Conservation (phyloP, 2,888 invertebrate species). For the Cosmia pyralina region DNA sequence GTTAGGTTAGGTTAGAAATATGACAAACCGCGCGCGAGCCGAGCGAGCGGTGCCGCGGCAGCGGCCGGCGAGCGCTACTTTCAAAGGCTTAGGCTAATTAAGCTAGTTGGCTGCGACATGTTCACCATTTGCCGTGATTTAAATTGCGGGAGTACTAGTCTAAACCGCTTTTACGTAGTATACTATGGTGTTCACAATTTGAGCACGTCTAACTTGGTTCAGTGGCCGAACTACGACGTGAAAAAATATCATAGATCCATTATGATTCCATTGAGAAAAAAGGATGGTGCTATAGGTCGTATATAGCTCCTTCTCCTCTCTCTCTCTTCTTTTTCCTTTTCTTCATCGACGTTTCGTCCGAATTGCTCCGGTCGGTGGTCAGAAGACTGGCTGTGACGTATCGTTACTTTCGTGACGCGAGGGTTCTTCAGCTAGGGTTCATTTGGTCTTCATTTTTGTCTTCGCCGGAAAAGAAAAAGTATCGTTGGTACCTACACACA, state of each 20-base stretch:
- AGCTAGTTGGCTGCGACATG: too few relatives aligned
- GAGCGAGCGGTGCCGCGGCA: too few relatives aligned
- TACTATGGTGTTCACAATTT: neutral
- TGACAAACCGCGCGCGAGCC: too few relatives aligned
- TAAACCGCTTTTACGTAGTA: slow-evolving; percentile 2
- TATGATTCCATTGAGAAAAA: too few relatives aligned
- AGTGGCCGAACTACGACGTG: too few relatives aligned
- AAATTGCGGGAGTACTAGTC: neutral
- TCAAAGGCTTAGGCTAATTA: too few relatives aligned
- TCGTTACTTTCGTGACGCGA: neutral
- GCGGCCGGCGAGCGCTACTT: too few relatives aligned
- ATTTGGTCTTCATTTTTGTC: neutral
- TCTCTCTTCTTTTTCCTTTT: too few relatives aligned
- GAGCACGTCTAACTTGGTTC: neutral
- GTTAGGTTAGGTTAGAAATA: too few relatives aligned
- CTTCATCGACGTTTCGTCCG: neutral
- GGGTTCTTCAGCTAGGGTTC: neutral
- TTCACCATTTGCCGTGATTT: slow-evolving; percentile 1
- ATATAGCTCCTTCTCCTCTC: too few relatives aligned
- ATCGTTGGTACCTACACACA: neutral
- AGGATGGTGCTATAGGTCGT: too few relatives aligned
- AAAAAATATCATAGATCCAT: too few relatives aligned
- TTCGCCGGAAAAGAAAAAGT: neutral
- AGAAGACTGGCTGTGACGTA: neutral
- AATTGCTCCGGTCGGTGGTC: neutral